These are phyloP conservation scores for Meriones unguiculatus DNA, from an alignment of 2,113 vertebrate species.

Conservation along the genomic window DNA sequence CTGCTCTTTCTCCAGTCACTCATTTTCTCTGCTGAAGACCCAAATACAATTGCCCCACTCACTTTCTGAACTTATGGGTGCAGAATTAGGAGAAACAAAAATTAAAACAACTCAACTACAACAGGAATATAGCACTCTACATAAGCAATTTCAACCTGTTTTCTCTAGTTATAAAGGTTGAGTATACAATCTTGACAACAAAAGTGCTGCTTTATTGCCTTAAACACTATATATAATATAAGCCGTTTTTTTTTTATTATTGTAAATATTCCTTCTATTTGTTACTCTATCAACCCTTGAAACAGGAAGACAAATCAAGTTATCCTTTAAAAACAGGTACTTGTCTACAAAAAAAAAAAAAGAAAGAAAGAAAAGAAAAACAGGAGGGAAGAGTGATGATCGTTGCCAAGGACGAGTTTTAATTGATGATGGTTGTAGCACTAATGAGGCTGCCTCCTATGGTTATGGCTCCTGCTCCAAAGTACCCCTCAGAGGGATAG, in stretches of 20 bases:
- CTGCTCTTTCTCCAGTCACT: not conserved
- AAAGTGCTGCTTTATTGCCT: not conserved
- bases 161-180: not conserved
- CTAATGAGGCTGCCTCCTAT: constrained; percentile 73
- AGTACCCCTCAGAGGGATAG: constrained; percentile 63
- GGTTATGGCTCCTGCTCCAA: constrained; percentile 54
- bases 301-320: constrained; percentile 56
- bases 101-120: not conserved
- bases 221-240: not conserved
- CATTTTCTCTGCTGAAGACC: not conserved
- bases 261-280: constrained; percentile 12
- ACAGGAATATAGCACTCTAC: not conserved
- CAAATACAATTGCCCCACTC: not conserved
- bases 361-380: not conserved
- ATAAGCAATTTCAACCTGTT: not conserved
- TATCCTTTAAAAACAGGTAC: constrained; percentile 40
- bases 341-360: not conserved
- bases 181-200: not conserved
- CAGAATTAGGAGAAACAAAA: constrained; percentile 10
- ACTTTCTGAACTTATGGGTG: not conserved
- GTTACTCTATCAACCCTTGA: not conserved
- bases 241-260: not conserved
- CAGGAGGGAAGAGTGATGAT: constrained; percentile 22
- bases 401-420: constrained; percentile 71
- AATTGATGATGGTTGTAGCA: constrained; percentile 64